Evolutionary conservation across 2,888 invertebrate species (phyloP), one percentile per base, ranked within the genome.

Genomic region (Cactoblastis cactorum): DNA sequence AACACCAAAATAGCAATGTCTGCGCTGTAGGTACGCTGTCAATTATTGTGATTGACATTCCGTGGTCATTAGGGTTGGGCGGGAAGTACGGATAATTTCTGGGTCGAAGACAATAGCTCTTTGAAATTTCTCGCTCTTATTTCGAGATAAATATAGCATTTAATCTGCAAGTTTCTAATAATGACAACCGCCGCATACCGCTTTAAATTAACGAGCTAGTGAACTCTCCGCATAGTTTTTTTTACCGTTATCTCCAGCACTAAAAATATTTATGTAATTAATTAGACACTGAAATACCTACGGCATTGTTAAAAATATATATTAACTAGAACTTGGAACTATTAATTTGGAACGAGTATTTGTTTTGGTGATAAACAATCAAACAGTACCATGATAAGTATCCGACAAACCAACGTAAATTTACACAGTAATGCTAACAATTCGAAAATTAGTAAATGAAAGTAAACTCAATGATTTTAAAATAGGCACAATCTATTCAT

Each of bases 21-120:
- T 54, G 50, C 56, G 60, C 45, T 59, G 71, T 77, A 74, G 79
- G 74, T 80, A 73, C 71, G 67, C 80, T 82, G 87, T 86, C 87
- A 87, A 87, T 88, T 86, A 87, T 74, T 79, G 80, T 85, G 87
- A 87, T 87, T 85, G 87, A 87, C 86, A 83, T 69, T 73, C 72
- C 69, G 74, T 68, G 80, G 82, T 85, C 86, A 82, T 87, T 87
- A 86, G 73, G 75, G 39, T 45, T 57, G 59, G 56, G 54, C 59
- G 61, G 62, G 61, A 51, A 67, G 66, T 69, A 65, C 63, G 52
- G 34, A 24, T 48, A 50, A 34, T 65, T 71, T 70, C 59, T 69
- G 56, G 64, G 67, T 63, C 58, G 63, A 60, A 39, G 43, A 43
- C 43, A 43, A 43, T 43, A 43, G 43, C 15, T 17, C 28, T 43